Conservation (phyloP, 2,888 invertebrate species). For the Eurytoma californica region DNA sequence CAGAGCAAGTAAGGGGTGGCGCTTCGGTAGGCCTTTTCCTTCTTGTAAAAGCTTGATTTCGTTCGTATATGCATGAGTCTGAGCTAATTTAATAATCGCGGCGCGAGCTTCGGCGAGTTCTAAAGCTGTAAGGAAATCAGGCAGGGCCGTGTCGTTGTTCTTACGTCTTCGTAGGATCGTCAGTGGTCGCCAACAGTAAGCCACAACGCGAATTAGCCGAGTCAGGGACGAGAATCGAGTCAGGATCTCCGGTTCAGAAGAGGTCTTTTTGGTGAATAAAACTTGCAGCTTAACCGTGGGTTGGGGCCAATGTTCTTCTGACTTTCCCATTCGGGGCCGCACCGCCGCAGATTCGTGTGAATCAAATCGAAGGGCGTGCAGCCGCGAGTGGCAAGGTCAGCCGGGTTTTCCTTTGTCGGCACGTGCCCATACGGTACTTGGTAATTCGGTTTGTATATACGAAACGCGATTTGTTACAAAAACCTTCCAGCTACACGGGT, state of each 20-base stretch:
- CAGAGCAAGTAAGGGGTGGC: too few species aligned
- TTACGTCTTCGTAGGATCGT: neutral
- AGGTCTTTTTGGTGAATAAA: neutral
- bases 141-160: too few species aligned
- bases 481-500: conserved; percentile 60
- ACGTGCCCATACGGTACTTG: conserved; percentile 58
- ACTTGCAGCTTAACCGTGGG: neutral
- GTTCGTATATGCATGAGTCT: too few species aligned
- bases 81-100: too few species aligned
- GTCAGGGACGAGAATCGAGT: conserved; percentile 28
- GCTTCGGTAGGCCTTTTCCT: too few species aligned
- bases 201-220: conserved; percentile 32
- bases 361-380: conserved; percentile 5
- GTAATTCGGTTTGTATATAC: conserved; percentile 57
- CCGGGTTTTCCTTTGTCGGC: conserved; percentile 45
- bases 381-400: conserved; percentile 51
- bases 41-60: too few species aligned
- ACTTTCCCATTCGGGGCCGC: conserved; percentile 44
- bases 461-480: conserved; percentile 62
- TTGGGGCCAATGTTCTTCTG: conserved; percentile 37
- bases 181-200: conserved; percentile 32
- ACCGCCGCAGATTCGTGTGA: conserved; percentile 34
- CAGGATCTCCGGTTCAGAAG: conserved; percentile 37
- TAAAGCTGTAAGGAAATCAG: neutral
- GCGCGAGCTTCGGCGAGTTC: neutral